A percentile compares a stretch with the other conserved stretches of the same genome.
These are phyloP conservation scores for Leuciscus waleckii DNA, from an alignment of 2,797 vertebrate genomes.

Conservation along the genomic window DNA sequence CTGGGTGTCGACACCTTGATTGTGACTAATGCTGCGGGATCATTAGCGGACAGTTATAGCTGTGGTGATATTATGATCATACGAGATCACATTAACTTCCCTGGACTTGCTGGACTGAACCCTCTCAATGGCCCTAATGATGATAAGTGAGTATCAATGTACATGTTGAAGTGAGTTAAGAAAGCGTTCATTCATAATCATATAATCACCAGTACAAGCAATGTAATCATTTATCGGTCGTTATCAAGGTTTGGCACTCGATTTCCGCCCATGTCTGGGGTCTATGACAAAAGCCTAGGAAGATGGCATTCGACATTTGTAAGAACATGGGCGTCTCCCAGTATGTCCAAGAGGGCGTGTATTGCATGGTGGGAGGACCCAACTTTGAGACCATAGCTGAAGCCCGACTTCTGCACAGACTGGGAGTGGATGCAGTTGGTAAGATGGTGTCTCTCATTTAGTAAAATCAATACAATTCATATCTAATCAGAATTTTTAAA, in stretches of 20 bases:
- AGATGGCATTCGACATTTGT: constrained; percentile 74
- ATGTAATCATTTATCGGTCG: background rate
- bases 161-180: background rate
- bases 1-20: constrained; percentile 83
- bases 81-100: constrained; percentile 85
- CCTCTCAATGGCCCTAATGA: constrained; percentile 82
- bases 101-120: constrained; percentile 79
- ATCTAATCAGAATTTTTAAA: background rate
- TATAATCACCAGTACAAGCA: background rate
- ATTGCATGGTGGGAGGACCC: constrained; percentile 85
- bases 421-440: constrained; percentile 86
- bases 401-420: constrained; percentile 77
- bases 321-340: constrained; percentile 72
- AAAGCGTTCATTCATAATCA: background rate
- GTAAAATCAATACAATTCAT: background rate
- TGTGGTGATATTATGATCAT: constrained; percentile 87
- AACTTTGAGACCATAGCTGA: constrained; percentile 85
- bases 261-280: constrained; percentile 83
- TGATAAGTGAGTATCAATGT: constrained; percentile 65
- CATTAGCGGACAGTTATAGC: constrained; percentile 76
- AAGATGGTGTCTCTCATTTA: constrained; percentile 38
- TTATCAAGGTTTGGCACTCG: constrained; percentile 81
- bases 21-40: constrained; percentile 85
- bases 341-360: constrained; percentile 80
- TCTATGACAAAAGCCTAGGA: constrained; percentile 80